These are phyloP conservation scores for Coregonus sp. DNA, from an alignment of 2,797 vertebrate genomes.

Conservation along the genomic window DNA sequence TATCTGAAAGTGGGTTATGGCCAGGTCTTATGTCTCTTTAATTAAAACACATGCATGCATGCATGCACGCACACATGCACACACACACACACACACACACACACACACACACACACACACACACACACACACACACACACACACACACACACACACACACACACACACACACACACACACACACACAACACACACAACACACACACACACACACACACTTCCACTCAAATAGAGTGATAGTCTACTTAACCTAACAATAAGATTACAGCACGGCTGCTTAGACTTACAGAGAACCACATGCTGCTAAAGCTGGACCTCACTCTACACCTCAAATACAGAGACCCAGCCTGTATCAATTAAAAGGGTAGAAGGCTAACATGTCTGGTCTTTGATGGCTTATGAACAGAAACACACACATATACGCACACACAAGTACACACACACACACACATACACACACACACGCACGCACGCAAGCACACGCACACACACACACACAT, in stretches of 20 bases:
- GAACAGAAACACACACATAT: neutral
- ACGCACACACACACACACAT: constrained; percentile 10
- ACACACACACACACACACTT: too few relatives aligned
- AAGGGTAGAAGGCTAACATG: neutral
- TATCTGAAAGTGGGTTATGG: neutral
- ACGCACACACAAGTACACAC: neutral
- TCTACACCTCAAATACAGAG: neutral
- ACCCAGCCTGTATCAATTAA: neutral
- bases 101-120: constrained; percentile 5
- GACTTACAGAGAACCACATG: neutral
- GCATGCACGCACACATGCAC: too few relatives aligned
- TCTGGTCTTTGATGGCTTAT: too few relatives aligned
- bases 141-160: too few relatives aligned
- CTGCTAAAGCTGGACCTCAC: neutral
- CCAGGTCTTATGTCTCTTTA: neutral
- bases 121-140: too few relatives aligned
- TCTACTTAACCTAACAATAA: constrained; percentile 24
- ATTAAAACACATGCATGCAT: neutral
- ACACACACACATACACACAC: neutral
- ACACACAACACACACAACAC: too few relatives aligned
- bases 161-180: too few relatives aligned
- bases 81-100: neutral
- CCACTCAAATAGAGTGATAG: constrained; percentile 5
- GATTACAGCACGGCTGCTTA: constrained; percentile 30
- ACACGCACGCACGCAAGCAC: constrained; percentile 1